Base-by-base conservation (phyloP, 2,888 invertebrate species). In the Entomobrya proxima region DNA sequence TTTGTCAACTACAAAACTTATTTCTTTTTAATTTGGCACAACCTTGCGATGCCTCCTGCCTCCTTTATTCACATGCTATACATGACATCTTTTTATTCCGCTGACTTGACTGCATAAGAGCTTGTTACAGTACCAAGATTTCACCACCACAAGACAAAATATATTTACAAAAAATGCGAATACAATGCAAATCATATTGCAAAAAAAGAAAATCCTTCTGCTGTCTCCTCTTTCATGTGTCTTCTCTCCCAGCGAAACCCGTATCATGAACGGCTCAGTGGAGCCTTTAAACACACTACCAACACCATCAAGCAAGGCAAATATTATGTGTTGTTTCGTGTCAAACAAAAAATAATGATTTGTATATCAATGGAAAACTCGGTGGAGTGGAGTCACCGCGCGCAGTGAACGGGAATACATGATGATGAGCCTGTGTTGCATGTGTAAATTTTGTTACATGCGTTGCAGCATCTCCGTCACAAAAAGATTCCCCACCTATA, bases 1-100 rank as follows among this genome's bases (percentile, higher is more conserved):
- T 61, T n/a, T 9, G 13, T 27, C 47, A n/a, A 27, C 69, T n/a
- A n/a, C n/a, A n/a, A 44, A 40, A 69, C 69, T 78, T 64, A 40
- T 55, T 37, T 40, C 55, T 64, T 78, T 79, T 79, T 64, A 79
- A 79, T 79, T 79, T 79, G 79, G 52, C 79, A 79, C 79, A 79
- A 79, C 61, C 78, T 78, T 78, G 37, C 30, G 6, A 24, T 13
- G 2, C 21, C 30, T 58, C 18, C 13, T 55, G 55, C 40, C 40
- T 40, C 67, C 67, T 37, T 37, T 40, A 40, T 21, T 24, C 40
- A 18, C 52, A 52, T 52, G 18, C 2, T 58, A 15, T 30, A 15
- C 58, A 58, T 44, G 15, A 30, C 13, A 21, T 67, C 37, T 40
- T 15, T 67, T 13, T 35, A 21, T 11, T 67, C 67, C 44, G 13